phyloP scores from a whole-genome alignment of 2,797 vertebrate species.

The Spatula versicolor region DNA sequence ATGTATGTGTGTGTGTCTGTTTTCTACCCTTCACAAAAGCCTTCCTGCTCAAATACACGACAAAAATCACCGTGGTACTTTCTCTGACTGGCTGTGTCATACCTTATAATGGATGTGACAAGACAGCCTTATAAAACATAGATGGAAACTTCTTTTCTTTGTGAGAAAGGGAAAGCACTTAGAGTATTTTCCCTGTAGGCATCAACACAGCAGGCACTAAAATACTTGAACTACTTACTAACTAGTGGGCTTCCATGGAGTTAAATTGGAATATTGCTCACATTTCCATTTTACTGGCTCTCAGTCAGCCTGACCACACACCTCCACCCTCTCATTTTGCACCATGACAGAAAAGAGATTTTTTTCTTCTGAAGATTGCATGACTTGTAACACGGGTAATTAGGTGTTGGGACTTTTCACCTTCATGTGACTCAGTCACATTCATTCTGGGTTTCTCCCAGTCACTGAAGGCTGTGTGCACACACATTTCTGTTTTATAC shows the following conservation, averaged over 20 bases:
- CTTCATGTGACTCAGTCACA: neutral
- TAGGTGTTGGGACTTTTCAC: neutral
- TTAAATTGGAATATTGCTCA: conserved; percentile 30
- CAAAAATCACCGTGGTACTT: neutral
- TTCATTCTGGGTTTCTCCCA: neutral
- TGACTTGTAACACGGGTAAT: neutral
- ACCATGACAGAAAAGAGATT: neutral
- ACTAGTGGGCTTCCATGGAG: conserved; percentile 4
- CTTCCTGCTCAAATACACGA: neutral
- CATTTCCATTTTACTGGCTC: neutral
- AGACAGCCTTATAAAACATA: conserved; percentile 49
- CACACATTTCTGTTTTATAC: neutral
- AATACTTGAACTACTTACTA: conserved; percentile 42
- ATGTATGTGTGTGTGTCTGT: too few species aligned
- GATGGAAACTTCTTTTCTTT: conserved; percentile 30
- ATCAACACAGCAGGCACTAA: conserved; percentile 42
- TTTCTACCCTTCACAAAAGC: neutral
- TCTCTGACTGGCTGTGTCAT: neutral
- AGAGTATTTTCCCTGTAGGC: conserved; percentile 52
- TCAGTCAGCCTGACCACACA: neutral
- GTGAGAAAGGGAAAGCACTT: conserved; percentile 48
- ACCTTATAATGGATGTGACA: conserved; percentile 28
- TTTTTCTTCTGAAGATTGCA: neutral
- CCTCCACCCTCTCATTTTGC: neutral
- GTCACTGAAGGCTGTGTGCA: neutral